Evolutionary conservation across 2,797 vertebrate genomes (phyloP).

Genomic region (Pseudochromis fuscus): DNA sequence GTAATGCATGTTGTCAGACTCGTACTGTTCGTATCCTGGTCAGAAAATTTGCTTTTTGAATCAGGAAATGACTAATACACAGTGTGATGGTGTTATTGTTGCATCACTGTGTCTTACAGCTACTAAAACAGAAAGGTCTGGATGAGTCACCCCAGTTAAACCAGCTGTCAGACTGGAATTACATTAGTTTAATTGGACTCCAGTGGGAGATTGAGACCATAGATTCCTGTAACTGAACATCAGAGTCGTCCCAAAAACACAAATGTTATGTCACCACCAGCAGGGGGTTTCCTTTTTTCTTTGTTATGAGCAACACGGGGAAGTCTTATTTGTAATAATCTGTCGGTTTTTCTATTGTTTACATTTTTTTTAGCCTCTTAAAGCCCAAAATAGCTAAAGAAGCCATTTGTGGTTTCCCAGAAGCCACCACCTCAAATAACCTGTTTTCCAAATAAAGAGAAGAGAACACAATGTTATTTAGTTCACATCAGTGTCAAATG

Average conservation of each 20-base stretch:
- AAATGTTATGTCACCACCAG: background rate
- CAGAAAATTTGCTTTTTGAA: no score
- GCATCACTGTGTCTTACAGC: background rate
- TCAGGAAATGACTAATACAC: background rate
- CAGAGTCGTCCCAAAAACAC: background rate
- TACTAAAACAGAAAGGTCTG: background rate
- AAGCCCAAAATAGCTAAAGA: background rate
- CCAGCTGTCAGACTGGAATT: background rate
- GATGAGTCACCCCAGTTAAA: slow-evolving; percentile 15
- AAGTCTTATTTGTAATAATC: background rate
- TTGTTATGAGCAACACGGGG: background rate
- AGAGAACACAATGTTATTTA: background rate
- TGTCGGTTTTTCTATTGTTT: background rate
- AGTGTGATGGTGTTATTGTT: background rate
- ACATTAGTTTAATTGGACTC: background rate
- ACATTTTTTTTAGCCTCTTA: background rate
- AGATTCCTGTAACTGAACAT: background rate
- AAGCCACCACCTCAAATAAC: background rate
- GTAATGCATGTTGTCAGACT: background rate
- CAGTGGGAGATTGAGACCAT: background rate
- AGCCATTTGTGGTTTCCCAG: slow-evolving; percentile 3
- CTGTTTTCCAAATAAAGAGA: background rate
- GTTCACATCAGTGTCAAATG: background rate
- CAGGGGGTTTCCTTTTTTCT: background rate
- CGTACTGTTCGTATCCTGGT: background rate